Evolutionary conservation across 2,888 invertebrate genomes (phyloP).

Genomic region (Polia nebulosa): DNA sequence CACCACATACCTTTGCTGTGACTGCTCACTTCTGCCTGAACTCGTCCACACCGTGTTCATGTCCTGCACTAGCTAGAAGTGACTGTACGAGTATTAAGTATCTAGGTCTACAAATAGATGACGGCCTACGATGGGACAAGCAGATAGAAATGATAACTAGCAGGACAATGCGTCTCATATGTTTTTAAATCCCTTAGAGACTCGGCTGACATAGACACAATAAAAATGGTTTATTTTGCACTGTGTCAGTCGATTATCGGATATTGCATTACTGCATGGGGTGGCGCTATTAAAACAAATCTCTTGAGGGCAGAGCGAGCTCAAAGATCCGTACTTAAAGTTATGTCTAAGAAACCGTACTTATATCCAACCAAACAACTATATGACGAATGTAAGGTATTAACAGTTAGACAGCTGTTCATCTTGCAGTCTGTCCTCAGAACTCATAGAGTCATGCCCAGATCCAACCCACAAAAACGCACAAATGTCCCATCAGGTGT

Average conservation of each 20-base stretch:
- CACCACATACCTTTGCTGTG: no score
- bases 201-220: slow-evolving; percentile 15
- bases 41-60: no score
- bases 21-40: no score
- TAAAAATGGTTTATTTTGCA: no score
- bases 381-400: slow-evolving; percentile 6
- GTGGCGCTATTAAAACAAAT: slow-evolving; percentile 11
- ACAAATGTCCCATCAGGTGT: no score
- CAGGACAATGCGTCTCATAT: no score
- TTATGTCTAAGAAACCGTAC: slow-evolving; percentile 7
- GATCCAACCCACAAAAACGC: not conserved
- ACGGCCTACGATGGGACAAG: no score
- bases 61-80: no score
- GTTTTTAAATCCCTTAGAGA: slow-evolving; percentile 13
- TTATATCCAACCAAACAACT: slow-evolving; percentile 8
- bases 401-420: slow-evolving; percentile 10
- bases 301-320: no score
- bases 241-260: slow-evolving; percentile 16
- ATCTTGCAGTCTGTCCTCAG: slow-evolving; percentile 7
- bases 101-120: no score
- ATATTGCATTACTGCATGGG: slow-evolving; percentile 16
- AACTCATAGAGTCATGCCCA: slow-evolving; percentile 14
- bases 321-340: slow-evolving; percentile 17
- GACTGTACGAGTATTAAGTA: no score
- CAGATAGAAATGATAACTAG: no score